These are phyloP conservation scores for Myotis myotis DNA, from an alignment of 2,797 vertebrate species.

Conservation along the genomic window DNA sequence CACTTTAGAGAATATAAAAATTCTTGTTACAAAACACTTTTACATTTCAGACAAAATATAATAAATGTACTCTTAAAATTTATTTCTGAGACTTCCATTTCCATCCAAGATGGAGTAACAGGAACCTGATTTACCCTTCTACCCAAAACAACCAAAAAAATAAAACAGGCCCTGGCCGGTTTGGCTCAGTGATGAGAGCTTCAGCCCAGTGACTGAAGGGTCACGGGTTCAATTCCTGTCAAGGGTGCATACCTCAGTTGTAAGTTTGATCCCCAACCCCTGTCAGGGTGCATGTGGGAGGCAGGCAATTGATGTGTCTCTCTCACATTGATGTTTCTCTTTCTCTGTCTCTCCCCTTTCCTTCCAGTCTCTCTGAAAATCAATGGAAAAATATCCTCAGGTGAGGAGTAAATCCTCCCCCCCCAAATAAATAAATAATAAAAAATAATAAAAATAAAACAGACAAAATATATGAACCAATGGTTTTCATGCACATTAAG, in stretches of 20 bases:
- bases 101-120: not conserved
- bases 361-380: too few relatives aligned
- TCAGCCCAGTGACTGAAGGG: not conserved
- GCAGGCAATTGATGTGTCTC: too few relatives aligned
- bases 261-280: too few relatives aligned
- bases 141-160: not conserved
- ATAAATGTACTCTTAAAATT: not conserved
- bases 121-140: not conserved
- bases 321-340: too few relatives aligned
- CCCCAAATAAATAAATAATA: not conserved
- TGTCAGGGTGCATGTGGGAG: too few relatives aligned
- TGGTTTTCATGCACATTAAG: not conserved
- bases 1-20: not conserved
- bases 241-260: too few relatives aligned
- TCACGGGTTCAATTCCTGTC: not conserved
- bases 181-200: not conserved
- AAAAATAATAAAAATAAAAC: not conserved
- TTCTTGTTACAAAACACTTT: not conserved
- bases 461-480: not conserved
- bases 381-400: too few relatives aligned
- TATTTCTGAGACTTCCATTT: slow-evolving; percentile 27
- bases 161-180: too few relatives aligned
- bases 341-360: too few relatives aligned
- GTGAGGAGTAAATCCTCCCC: too few relatives aligned
- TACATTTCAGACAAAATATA: not conserved